Evolutionary conservation across 2,888 invertebrate species (phyloP), one percentile per base, ranked within the genome.

Genomic region (Plebejus argus): DNA sequence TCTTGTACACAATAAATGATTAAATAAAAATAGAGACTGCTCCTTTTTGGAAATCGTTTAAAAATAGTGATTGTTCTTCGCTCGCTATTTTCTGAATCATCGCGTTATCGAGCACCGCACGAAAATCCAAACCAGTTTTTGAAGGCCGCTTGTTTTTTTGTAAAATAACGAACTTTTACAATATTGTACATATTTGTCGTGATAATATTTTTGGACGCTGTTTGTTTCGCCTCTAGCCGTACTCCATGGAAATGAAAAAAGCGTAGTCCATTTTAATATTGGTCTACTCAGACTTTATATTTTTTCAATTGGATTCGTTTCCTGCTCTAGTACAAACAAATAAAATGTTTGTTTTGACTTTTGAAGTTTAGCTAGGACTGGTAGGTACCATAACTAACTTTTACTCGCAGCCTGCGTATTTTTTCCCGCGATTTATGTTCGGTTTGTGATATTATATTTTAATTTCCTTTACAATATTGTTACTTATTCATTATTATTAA

Each of bases 111-210:
- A 74, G 28, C 15, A 74, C 23, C 74, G 49, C 71, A 77, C 77
- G 56, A 77, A 72, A 71, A 58, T 39, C 53, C 23, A 20, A 76
- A 82, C 83, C 78, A 81, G 82, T 81, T 81, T 76, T 72, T 20
- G 76, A 78, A 77, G 82, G 81, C 85, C 85, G 82, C 82, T 82
- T 58, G 78, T 83, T 84, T 83, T 84, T 85, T 85, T 85, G 80
- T 82, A 81, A 82, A 84, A 83, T 85, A 85, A 86, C 85, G 85
- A 85, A 81, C 79, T 82, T 82, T 81, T 71, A 56, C 77, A 78
- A 76, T 76, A 75, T 71, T 77, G 45, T 70, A 72, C 39, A 53
- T 71, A 56, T 56, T 77, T 35, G 23, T 18, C 23, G 8, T 20
- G 18, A 33, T 70, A 70, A 71, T 77, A 58, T 28, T 56, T 45